Base-by-base conservation (phyloP, 2,113 vertebrate genomes). In the Dromaius novaehollandiae region DNA sequence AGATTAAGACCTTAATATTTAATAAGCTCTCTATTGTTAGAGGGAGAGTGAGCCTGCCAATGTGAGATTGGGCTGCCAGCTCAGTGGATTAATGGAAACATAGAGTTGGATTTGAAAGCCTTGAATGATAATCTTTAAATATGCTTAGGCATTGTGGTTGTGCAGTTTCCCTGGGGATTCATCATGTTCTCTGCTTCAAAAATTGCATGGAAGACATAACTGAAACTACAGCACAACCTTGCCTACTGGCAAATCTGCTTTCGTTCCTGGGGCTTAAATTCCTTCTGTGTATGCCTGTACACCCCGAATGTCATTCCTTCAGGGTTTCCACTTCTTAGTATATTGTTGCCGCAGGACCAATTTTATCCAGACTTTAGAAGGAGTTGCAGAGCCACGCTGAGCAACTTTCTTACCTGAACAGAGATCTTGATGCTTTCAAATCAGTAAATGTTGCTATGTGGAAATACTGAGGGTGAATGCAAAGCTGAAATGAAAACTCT, bases 1-100 rank as follows among this genome's bases (percentile, higher is more conserved):
- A 92, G 90, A 95, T 96, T 89, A 96, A 97, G 93, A 92, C 89
- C 56, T 97, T 97, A 97, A 95, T 96, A 96, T 96, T 97, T 96
- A 97, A 96, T 96, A 96, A 97, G 93, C 61, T 92, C 74, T 93
- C 92, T 90, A 87, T 95, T 97, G 95, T 95, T 87, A 64, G 83
- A 74, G 32, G 80, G 68, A 3, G 5, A 84, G 87, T 26, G 53
- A 96, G 81, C 32, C 74, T 97, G 96, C 77, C 89, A 93, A 14
- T 64, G 83, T 88, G 89, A 90, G 84, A 94, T 68, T 94, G 94
- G 93, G 75, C 73, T 92, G 91, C 96, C 93, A 90, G 82, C 86
- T 95, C 96, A 84, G 91, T 95, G 93, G 93, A 97, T 97, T 97
- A 96, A 97, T 95, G 76, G 93, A 95, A 97, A 95, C 79, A 71